Conservation (phyloP, 2,113 vertebrate genomes). For the Cynocephalus volans region DNA sequence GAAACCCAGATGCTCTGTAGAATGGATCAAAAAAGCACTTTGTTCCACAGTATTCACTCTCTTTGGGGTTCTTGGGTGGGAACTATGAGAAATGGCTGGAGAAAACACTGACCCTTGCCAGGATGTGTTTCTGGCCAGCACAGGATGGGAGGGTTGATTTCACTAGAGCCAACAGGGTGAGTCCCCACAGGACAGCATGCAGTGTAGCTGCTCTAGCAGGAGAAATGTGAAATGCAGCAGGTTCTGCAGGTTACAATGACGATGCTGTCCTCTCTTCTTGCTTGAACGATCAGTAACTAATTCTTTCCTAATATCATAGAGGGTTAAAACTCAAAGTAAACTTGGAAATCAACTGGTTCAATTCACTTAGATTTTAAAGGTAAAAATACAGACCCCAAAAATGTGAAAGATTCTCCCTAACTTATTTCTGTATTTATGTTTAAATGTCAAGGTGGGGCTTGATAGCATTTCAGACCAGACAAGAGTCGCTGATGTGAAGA, state of each 20-base stretch:
- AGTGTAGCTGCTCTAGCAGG: neutral
- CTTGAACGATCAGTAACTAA: neutral
- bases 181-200: accelerated
- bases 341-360: neutral
- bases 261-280: neutral
- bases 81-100: neutral
- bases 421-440: neutral
- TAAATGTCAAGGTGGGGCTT: neutral
- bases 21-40: neutral
- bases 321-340: neutral
- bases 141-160: neutral
- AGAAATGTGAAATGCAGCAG: neutral
- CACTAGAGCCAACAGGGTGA: no score
- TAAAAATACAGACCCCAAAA: neutral
- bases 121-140: neutral
- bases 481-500: neutral
- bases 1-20: neutral
- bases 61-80: neutral
- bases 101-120: neutral
- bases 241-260: neutral
- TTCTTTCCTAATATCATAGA: neutral
- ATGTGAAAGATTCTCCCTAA: neutral
- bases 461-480: neutral
- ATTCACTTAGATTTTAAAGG: neutral
- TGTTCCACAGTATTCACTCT: neutral